Evolutionary conservation across 2,797 vertebrate species (phyloP).

Genomic region (Manis crassicaudata): DNA sequence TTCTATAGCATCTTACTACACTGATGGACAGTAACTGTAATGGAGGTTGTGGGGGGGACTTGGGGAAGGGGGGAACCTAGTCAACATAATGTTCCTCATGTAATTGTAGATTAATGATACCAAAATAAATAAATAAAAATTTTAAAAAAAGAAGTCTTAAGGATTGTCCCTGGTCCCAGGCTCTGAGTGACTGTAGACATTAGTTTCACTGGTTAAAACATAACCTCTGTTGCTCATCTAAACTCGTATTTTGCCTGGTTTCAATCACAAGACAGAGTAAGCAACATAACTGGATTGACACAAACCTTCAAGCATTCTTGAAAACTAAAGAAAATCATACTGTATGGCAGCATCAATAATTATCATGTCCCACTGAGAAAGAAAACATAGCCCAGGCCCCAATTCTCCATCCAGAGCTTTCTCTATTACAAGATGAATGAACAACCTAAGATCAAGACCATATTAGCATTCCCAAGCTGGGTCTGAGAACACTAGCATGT

Average conservation of each 20-base stretch:
- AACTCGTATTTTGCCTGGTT: slow-evolving; percentile 3
- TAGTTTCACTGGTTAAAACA: neutral
- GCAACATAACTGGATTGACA: neutral
- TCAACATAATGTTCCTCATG: too few species aligned
- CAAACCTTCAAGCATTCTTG: neutral
- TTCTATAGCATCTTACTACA: too few species aligned
- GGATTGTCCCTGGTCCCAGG: neutral
- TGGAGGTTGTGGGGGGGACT: too few species aligned
- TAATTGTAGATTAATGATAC: too few species aligned
- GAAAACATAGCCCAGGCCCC: neutral
- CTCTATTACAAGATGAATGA: neutral
- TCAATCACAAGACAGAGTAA: slow-evolving; percentile 23
- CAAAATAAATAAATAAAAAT: too few species aligned
- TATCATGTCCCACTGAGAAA: neutral
- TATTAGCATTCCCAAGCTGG: neutral
- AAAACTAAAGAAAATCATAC: slow-evolving; percentile 11
- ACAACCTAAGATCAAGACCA: neutral
- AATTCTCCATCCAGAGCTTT: neutral
- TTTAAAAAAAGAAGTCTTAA: neutral
- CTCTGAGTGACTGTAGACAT: neutral
- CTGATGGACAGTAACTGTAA: too few species aligned
- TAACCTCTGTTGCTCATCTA: neutral
- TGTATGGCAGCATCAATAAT: neutral
- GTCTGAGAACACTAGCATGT: neutral
- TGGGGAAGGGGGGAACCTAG: too few species aligned